phyloP scores from a whole-genome alignment of 1,140 invertebrate species.

The Drosophila fuyamai region DNA sequence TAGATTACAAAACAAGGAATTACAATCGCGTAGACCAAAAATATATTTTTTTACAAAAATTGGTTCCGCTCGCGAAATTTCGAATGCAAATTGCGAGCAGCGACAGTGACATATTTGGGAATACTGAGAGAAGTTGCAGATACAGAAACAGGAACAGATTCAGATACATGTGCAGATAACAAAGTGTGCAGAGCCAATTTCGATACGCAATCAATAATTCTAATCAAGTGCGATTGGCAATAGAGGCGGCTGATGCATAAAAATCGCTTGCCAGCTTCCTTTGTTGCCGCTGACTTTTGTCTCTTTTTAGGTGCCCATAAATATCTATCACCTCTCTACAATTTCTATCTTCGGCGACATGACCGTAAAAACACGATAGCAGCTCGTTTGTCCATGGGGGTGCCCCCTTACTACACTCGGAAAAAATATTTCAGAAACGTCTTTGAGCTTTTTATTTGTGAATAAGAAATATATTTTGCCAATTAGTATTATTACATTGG shows the following conservation, averaged over 20 bases:
- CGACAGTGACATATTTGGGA: slow-evolving; percentile 32
- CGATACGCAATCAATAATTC: slow-evolving; percentile 81
- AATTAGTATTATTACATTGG: no score
- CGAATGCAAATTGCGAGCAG: slow-evolving; percentile 30
- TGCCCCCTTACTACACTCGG: slow-evolving; percentile 1
- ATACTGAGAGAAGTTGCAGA: neutral
- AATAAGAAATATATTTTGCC: no score
- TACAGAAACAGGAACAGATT: neutral
- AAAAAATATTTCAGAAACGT: no score
- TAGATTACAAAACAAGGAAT: no score
- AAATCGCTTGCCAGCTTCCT: slow-evolving; percentile 46
- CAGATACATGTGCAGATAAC: slow-evolving; percentile 44
- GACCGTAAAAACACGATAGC: slow-evolving; percentile 62
- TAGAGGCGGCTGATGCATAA: slow-evolving; percentile 56
- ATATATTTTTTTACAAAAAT: neutral
- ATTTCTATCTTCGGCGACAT: slow-evolving; percentile 42
- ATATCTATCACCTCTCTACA: slow-evolving; percentile 45
- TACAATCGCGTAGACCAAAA: neutral
- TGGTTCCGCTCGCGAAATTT: neutral
- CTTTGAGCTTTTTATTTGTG: no score
- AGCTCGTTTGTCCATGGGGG: slow-evolving; percentile 23
- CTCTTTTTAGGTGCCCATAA: slow-evolving; percentile 63
- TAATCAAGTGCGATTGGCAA: slow-evolving; percentile 79
- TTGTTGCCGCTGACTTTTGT: slow-evolving; percentile 52
- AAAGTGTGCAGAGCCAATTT: slow-evolving; percentile 68